Base-by-base conservation (phyloP, 2,888 invertebrate genomes). In the Drosophila austrosaltans region DNA sequence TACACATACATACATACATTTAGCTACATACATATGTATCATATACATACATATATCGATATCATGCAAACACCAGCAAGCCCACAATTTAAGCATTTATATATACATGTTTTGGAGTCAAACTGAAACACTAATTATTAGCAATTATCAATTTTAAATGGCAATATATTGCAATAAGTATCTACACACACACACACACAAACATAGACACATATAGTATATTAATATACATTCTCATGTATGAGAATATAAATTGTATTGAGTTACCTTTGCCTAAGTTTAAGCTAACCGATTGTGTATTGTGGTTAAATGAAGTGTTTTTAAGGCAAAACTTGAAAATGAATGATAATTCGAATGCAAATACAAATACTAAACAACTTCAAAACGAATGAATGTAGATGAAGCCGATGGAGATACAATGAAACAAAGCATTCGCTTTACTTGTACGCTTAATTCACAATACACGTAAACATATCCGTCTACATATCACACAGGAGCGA, bases 291-390 rank as follows among this genome's bases (percentile, higher is more conserved):
- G 2, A 58, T 25, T 40, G 39, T 58, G 58, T 16, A 16, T 6
- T 58, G 40, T 20, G 58, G 58, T 40, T 48, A 25, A 48, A 48
- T 48, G 48, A 48, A 48, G 48, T 48, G 48, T 48, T 48, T 25
- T 42, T 22, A 6, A 3, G 22, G 36, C 32, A 57, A 57, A 57
- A 57, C 57, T 58, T 58, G 58, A 36, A 58, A 42, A 22, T 48
- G 40, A 40, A 58, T 58, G 8, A 25, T 25, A 48, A 48, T 48
- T 48, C 10, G 12, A 25, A 48, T 48, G 48, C 48, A 25, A 48
- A 48, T 48, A 12, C 22, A 48, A 48, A 48, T 48, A 22, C 1
- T 25, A 25, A 12, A 48, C 10, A 25, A 48, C 48, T 36, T 36
- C 10, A 36, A 25, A 7, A 48, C 25, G 12, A 25, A 48, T 16